Conservation (phyloP, 1,140 invertebrate species). For the Scaptodrosophila lebanonensis region DNA sequence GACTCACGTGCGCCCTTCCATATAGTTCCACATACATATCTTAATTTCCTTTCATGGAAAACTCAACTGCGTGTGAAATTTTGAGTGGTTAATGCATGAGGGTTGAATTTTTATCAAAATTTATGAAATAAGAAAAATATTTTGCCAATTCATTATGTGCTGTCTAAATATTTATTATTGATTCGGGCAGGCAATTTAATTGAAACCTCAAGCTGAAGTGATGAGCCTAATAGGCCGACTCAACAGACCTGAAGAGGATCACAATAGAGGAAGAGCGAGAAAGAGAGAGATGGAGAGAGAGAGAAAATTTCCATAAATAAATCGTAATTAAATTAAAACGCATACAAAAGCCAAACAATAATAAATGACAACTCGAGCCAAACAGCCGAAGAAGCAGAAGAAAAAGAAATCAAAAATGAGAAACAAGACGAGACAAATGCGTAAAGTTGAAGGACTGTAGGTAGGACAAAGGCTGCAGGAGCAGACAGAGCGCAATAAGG, state of each 20-base stretch:
- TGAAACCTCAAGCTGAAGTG: no score
- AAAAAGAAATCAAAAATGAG: conserved; percentile 15
- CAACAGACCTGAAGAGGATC: no score
- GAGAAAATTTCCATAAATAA: conserved; percentile 59
- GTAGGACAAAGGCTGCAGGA: neutral
- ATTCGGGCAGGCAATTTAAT: conserved; percentile 4
- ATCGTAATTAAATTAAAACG: conserved; percentile 72
- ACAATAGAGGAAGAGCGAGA: conserved; percentile 11
- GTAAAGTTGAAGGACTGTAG: conserved; percentile 4
- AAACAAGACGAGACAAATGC: conserved; percentile 32
- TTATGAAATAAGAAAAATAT: conserved; percentile 37
- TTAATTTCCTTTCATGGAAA: neutral
- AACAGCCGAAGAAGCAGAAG: conserved; percentile 9
- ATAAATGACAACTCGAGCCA: conserved; percentile 56
- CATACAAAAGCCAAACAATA: conserved; percentile 60
- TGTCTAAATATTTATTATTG: conserved; percentile 70
- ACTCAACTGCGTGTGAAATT: conserved; percentile 51
- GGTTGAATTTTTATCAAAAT: conserved; percentile 16
- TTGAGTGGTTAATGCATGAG: conserved; percentile 18
- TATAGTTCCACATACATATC: no score
- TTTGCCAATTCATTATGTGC: conserved; percentile 59
- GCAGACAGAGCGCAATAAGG: conserved; percentile 6
- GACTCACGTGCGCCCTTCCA: no score
- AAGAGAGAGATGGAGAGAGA: conserved; percentile 4
- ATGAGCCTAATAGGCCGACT: no score